Percentiles rank a stretch among this genome's conserved stretches.
Evolutionary conservation across 2,888 invertebrate species (phyloP).

Genomic region (Gymnosoma rotundatum): DNA sequence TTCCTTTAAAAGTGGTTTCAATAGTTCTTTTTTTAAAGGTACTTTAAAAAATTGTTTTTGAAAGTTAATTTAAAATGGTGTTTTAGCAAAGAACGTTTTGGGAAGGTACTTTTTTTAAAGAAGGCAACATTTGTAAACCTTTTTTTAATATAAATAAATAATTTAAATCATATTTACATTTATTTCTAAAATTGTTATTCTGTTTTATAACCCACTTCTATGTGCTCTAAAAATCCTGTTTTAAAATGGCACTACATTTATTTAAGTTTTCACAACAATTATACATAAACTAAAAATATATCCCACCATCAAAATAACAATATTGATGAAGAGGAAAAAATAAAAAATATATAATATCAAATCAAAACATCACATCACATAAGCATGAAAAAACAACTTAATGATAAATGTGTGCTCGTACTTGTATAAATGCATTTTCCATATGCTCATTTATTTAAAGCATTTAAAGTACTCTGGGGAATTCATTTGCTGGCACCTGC

Average conservation of each 20-base stretch:
- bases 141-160: no score
- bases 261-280: no score
- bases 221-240: no score
- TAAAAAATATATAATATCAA: background rate
- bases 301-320: background rate
- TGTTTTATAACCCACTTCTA: no score
- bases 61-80: no score
- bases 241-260: no score
- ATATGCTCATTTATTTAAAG: conserved; percentile 11
- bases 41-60: no score
- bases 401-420: background rate
- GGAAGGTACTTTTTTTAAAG: background rate
- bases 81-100: background rate
- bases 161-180: no score
- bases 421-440: conserved; percentile 21
- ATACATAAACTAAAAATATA: background rate
- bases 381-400: background rate
- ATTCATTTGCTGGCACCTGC: background rate
- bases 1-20: no score
- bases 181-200: no score
- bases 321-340: background rate
- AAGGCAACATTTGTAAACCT: background rate
- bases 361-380: conserved; percentile 2
- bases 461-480: conserved; percentile 10
- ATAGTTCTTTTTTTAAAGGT: no score